These are phyloP conservation scores for Thyatira batis DNA, from an alignment of 2,888 invertebrate genomes.

Conservation along the genomic window DNA sequence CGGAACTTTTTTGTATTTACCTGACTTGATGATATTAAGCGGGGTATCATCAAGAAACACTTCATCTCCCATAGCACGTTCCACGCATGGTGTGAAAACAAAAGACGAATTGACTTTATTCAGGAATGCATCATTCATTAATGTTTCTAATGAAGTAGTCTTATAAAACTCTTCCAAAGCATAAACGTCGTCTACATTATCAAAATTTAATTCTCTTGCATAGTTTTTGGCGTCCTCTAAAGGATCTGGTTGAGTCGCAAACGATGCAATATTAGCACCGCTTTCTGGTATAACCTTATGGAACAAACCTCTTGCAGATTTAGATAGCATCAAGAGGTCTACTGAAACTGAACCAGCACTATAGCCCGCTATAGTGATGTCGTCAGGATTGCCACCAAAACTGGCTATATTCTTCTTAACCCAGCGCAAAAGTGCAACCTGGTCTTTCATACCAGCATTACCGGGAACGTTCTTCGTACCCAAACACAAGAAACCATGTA, in stretches of 20 bases:
- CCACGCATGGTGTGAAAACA: constrained; percentile 7
- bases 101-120: constrained; percentile 27
- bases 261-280: constrained; percentile 31
- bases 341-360: constrained; percentile 44
- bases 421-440: constrained; percentile 44
- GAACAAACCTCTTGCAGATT: constrained; percentile 39
- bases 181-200: constrained; percentile 36
- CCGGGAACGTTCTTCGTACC: constrained; percentile 43
- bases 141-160: constrained; percentile 29
- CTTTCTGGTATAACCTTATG: constrained; percentile 48
- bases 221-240: constrained; percentile 38
- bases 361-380: constrained; percentile 42
- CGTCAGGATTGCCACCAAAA: constrained; percentile 50
- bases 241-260: constrained; percentile 44
- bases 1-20: constrained; percentile 41
- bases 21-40: constrained; percentile 38
- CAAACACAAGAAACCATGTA: constrained; percentile 39
- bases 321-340: constrained; percentile 39
- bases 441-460: constrained; percentile 53
- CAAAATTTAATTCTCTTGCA: constrained; percentile 33
- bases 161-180: constrained; percentile 51
- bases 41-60: constrained; percentile 45
- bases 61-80: constrained; percentile 24
- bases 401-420: constrained; percentile 43
- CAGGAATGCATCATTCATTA: constrained; percentile 25